phyloP scores from a whole-genome alignment of 2,888 invertebrate genomes.

The Melinopterus prodromus region DNA sequence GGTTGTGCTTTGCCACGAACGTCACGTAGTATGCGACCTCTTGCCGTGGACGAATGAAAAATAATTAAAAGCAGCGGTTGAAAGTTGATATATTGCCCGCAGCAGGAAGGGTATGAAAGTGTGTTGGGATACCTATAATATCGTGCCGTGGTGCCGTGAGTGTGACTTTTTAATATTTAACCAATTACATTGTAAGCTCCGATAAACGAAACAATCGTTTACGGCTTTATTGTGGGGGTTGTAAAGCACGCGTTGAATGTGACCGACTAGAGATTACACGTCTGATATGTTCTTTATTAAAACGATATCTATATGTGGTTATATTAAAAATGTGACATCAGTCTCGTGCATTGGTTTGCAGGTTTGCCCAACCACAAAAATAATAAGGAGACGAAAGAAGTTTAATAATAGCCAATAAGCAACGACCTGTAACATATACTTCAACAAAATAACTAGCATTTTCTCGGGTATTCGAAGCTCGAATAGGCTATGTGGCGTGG shows the following conservation, averaged over 20 bases:
- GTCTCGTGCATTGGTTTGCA: too few species aligned
- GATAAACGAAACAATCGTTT: neutral
- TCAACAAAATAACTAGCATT: too few species aligned
- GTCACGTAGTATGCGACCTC: neutral
- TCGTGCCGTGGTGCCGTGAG: neutral
- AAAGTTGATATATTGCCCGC: neutral
- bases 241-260: neutral
- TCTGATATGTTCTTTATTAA: neutral
- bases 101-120: neutral
- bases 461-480: too few species aligned
- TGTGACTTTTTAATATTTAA: neutral
- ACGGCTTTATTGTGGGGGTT: neutral
- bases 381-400: too few species aligned
- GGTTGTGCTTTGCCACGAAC: neutral
- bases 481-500: too few species aligned
- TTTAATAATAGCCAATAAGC: too few species aligned
- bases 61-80: neutral
- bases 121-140: neutral
- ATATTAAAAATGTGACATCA: neutral
- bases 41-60: neutral
- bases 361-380: too few species aligned
- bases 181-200: neutral
- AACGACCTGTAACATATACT: too few species aligned
- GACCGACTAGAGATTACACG: neutral
- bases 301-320: neutral